These are phyloP conservation scores for Caprella mutica DNA, from an alignment of 2,888 invertebrate species.

Conservation along the genomic window DNA sequence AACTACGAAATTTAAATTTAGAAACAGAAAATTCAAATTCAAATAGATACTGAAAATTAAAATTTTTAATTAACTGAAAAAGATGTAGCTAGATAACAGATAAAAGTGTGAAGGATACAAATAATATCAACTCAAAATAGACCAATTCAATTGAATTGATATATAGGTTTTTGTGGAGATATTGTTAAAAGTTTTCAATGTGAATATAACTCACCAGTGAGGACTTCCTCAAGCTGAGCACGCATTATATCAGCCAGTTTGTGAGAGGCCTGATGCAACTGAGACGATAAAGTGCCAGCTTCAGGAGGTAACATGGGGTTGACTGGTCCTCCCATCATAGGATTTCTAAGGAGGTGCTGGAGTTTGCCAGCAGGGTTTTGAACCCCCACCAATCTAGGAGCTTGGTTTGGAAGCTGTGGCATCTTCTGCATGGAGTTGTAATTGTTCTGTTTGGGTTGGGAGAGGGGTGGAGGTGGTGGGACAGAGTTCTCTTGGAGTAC, in stretches of 20 bases:
- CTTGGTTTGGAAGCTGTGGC: conserved; percentile 1
- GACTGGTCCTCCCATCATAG: conserved; percentile 19
- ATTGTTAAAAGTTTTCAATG: too few species aligned
- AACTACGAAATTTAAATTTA: too few species aligned
- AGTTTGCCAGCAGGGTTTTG: not conserved
- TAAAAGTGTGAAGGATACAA: too few species aligned
- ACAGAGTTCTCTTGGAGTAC: conserved; percentile 10
- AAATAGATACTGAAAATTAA: too few species aligned
- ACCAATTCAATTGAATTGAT: too few species aligned
- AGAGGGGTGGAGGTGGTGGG: conserved; percentile 30
- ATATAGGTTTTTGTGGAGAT: too few species aligned
- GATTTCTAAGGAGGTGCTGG: too few species aligned
- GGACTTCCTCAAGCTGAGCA: conserved; percentile 52
- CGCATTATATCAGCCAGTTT: conserved; percentile 61
- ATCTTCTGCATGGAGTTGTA: not conserved
- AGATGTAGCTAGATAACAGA: too few species aligned
- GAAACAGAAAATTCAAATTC: too few species aligned
- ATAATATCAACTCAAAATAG: too few species aligned
- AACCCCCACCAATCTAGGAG: conserved; percentile 5
- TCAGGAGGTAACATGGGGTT: conserved; percentile 36
- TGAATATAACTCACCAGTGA: too few species aligned
- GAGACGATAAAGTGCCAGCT: conserved; percentile 49
- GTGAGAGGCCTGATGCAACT: conserved; percentile 50
- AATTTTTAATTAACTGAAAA: too few species aligned
- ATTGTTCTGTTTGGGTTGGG: conserved; percentile 21